These are phyloP conservation scores for Microctenopoma lineatum DNA, from an alignment of 2,797 vertebrate species.

Conservation along the genomic window DNA sequence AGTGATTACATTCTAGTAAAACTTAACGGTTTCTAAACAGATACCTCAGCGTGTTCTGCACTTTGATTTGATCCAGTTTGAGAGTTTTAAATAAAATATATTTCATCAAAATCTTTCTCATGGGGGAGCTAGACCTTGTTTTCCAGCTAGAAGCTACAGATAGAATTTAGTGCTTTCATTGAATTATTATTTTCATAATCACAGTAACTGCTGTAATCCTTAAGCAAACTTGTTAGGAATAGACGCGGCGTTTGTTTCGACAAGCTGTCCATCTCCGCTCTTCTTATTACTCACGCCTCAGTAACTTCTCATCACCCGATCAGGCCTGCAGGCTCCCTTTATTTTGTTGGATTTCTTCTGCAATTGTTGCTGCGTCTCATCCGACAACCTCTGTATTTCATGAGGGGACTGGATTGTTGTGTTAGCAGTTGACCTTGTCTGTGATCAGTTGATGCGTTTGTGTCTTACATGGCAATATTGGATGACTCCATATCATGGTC, in stretches of 20 bases:
- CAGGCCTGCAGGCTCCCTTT: constrained; percentile 14
- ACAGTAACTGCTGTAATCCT: constrained; percentile 23
- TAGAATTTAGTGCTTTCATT: constrained; percentile 30
- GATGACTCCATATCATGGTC: constrained; percentile 22
- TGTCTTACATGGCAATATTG: constrained; percentile 2
- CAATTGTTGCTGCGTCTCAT: constrained; percentile 29
- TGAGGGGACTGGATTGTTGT: constrained; percentile 10
- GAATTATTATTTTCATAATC: constrained; percentile 47
- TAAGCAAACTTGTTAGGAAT: constrained; percentile 28
- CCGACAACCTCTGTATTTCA: constrained; percentile 3
- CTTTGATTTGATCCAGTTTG: constrained; percentile 43
- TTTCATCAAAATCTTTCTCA: constrained; percentile 39
- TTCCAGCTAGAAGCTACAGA: constrained; percentile 52
- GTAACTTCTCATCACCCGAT: constrained; percentile 34
- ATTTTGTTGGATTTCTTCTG: constrained; percentile 21
- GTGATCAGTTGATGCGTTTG: constrained; percentile 20
- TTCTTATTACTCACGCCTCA: constrained; percentile 25
- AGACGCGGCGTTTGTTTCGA: constrained; percentile 36
- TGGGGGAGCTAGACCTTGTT: constrained; percentile 33
- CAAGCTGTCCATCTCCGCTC: constrained; percentile 20
- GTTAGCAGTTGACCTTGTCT: constrained; percentile 17
- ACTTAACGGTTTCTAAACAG: constrained; percentile 26
- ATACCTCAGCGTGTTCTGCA: constrained; percentile 14
- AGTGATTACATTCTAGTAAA: constrained; percentile 30
- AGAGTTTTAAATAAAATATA: constrained; percentile 21